phyloP scores from a whole-genome alignment of 92 coral and sea anemone species.

The Siderastrea radians region DNA sequence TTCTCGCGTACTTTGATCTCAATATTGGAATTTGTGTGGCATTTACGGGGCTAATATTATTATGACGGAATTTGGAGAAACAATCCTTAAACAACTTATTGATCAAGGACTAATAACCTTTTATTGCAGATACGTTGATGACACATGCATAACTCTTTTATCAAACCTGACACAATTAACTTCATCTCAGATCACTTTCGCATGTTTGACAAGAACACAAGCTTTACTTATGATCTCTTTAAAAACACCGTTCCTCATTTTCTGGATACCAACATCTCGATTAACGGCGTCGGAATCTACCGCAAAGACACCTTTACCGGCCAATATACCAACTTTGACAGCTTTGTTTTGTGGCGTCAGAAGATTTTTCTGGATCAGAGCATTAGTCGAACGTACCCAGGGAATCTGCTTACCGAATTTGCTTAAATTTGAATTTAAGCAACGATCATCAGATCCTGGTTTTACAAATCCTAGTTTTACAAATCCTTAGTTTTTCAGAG shows the following conservation, averaged over 20 bases:
- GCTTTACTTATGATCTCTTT: slow-evolving; percentile 46
- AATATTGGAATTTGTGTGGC: too few species aligned
- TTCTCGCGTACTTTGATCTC: too few species aligned
- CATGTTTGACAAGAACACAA: slow-evolving; percentile 41
- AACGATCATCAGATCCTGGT: too few species aligned
- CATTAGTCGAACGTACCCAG: too few species aligned
- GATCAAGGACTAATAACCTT: slow-evolving; percentile 6
- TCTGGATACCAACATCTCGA: slow-evolving; percentile 33
- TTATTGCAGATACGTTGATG: slow-evolving; percentile 46
- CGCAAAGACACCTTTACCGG: slow-evolving; percentile 52
- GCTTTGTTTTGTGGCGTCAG: slow-evolving; percentile 26
- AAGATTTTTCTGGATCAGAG: not conserved
- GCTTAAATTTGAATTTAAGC: too few species aligned
- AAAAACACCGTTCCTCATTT: slow-evolving; percentile 42
- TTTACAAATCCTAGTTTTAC: too few species aligned
- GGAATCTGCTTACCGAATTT: too few species aligned
- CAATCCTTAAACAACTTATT: slow-evolving; percentile 29
- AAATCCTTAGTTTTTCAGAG: too few species aligned
- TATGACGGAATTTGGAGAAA: not conserved
- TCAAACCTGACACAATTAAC: slow-evolving; percentile 35
- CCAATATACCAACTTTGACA: slow-evolving; percentile 39
- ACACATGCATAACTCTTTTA: slow-evolving; percentile 25
- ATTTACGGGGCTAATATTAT: too few species aligned
- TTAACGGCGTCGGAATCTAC: slow-evolving; percentile 38
- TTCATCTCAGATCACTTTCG: slow-evolving; percentile 17